Evolutionary conservation across 2,113 vertebrate genomes (phyloP).

Genomic region (Petroica traversi): DNA sequence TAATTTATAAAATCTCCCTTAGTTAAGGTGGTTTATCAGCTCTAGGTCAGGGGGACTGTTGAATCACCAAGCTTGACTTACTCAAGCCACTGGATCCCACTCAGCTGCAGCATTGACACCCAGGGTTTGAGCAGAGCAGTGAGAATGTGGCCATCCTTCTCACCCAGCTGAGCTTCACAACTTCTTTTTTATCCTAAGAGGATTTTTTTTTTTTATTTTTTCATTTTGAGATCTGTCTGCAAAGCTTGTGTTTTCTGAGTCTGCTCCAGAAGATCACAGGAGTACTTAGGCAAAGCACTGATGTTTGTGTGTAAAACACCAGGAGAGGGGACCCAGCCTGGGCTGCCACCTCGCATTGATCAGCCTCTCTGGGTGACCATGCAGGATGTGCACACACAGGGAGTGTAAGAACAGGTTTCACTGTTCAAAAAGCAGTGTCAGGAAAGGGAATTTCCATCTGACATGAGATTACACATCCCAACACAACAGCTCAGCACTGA

Average conservation of each 20-base stretch:
- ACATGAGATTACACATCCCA: background rate
- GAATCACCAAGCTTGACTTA: background rate
- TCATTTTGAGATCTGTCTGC: background rate
- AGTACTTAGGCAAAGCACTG: background rate
- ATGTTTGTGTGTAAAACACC: background rate
- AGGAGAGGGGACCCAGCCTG: background rate
- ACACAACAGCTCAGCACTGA: background rate
- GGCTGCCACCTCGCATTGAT: background rate
- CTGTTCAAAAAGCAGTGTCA: background rate
- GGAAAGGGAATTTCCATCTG: background rate
- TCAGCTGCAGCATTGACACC: background rate
- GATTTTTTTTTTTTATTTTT: too few relatives aligned
- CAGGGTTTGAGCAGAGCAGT: background rate
- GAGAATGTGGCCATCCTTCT: background rate
- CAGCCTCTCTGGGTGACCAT: background rate
- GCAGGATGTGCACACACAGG: background rate
- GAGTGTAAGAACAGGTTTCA: background rate
- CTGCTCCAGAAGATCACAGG: background rate
- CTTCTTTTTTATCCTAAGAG: background rate
- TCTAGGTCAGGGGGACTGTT: background rate
- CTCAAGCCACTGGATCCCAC: background rate
- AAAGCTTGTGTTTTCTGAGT: background rate
- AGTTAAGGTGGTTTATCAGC: background rate
- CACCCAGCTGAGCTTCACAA: background rate
- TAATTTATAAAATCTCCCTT: background rate